Base-by-base conservation (phyloP, 2,888 invertebrate species). In the Agrochola lychnidis region DNA sequence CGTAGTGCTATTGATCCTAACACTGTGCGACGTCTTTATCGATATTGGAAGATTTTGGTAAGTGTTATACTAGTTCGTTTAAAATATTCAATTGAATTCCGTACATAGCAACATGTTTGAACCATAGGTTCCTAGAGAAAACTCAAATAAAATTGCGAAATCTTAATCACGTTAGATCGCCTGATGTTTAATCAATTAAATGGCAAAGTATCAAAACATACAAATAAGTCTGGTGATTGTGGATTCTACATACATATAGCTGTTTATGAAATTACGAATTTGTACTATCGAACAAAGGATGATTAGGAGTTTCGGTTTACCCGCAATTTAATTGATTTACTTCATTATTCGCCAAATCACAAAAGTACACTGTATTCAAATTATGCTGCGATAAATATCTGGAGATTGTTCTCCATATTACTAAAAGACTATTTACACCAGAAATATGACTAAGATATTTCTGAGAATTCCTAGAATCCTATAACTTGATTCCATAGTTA, bases 261-360 rank as follows among this genome's bases (percentile, higher is more conserved):
- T 30, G 10, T 25, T 10, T 51, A 14, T 0, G 0, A 45, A 82
- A 51, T 36, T 48, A 63, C 12, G 40, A 61, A 25, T 76, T 48
- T 25, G n/a, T 73, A 62, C 53, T 48, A 62, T 72, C 25, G 42
- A 73, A 85, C 82, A 83, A 83, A 85, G 78, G 78, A 73, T 77
- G 56, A 57, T 30, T 67, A 67, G 3, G 7, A 22, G 25, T 36
- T 61, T 59, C 70, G 14, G 78, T 82, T 72, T 82, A 83, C 82
- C 72, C 70, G 36, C 82, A 85, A 73, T 70, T 53, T 56, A n/a
- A 66, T 45, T 48, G n/a, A n/a, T 56, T 42, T 14, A n/a, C 16
- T 62, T 59, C n/a, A 30, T 2, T 67, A 67, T 25, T 57, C 30
- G 12, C 16, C 9, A 57, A 25, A 51, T 64, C 4, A 30, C 25